Evolutionary conservation across 2,113 vertebrate genomes (phyloP).

Genomic region (Petrocephalus microphthalmus): DNA sequence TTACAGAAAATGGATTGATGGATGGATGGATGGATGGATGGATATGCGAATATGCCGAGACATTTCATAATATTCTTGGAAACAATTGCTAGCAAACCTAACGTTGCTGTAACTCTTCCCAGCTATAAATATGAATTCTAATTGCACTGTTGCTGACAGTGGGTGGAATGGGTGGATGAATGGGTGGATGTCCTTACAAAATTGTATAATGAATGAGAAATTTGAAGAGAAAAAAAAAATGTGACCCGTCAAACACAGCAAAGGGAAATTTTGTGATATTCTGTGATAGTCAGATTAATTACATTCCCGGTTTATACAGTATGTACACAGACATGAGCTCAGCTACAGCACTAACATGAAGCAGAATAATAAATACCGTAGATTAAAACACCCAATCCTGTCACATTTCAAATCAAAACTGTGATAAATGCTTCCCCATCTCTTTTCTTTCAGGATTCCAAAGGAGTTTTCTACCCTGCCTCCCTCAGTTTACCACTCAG

Average conservation of each 20-base stretch:
- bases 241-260: background rate
- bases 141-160: background rate
- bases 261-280: background rate
- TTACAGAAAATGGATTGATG: background rate
- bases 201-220: background rate
- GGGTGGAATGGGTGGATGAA: background rate
- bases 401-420: conserved; percentile 10
- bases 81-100: background rate
- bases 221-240: background rate
- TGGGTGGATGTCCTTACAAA: background rate
- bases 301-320: background rate
- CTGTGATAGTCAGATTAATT: background rate
- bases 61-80: background rate
- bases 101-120: background rate
- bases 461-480: background rate
- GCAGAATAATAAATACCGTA: conserved; percentile 12
- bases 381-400: conserved; percentile 8
- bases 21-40: background rate
- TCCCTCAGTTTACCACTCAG: conserved; percentile 33
- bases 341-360: background rate
- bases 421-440: background rate
- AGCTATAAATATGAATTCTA: background rate
- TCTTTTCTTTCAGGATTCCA: conserved; percentile 14
- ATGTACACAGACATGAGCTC: background rate
- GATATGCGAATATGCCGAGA: background rate